These are phyloP conservation scores for Drosophila subpulchrella DNA, from an alignment of 1,140 invertebrate genomes.

Conservation along the genomic window DNA sequence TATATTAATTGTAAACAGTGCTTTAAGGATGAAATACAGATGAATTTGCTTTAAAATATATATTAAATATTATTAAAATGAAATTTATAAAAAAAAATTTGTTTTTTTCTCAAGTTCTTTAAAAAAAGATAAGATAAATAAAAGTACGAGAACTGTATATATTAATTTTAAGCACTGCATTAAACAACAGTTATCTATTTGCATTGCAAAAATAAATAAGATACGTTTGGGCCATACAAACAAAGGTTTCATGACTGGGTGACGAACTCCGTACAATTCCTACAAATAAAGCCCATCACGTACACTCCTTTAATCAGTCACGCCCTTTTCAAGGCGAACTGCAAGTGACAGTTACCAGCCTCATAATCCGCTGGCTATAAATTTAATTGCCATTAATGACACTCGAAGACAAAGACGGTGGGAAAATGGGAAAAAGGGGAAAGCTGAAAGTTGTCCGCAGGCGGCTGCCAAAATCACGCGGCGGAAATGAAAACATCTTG, in stretches of 20 bases:
- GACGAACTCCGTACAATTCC: slow-evolving; percentile 4
- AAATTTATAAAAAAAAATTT: too few species aligned
- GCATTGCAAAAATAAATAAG: neutral
- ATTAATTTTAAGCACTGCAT: neutral
- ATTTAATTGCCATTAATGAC: slow-evolving; percentile 81
- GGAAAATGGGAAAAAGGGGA: slow-evolving; percentile 30
- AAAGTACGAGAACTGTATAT: neutral
- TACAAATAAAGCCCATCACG: neutral
- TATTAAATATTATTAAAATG: too few species aligned
- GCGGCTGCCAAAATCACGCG: slow-evolving; percentile 55
- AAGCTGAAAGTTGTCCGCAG: slow-evolving; percentile 3
- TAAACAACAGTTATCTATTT: neutral
- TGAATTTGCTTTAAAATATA: too few species aligned
- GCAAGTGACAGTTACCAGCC: slow-evolving; percentile 74
- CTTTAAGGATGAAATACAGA: too few species aligned
- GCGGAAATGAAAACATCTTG: slow-evolving; percentile 78
- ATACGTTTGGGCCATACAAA: too few species aligned
- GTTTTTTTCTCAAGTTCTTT: too few species aligned
- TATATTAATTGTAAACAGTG: too few species aligned
- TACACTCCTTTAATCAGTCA: slow-evolving; percentile 33
- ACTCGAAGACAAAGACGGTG: slow-evolving; percentile 43
- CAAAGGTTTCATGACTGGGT: neutral
- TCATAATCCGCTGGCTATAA: slow-evolving; percentile 75
- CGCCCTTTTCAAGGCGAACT: slow-evolving; percentile 34
- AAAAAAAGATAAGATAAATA: too few species aligned